Percentiles rank a stretch among this genome's conserved stretches.
These are phyloP conservation scores for Phyllotreta cruciferae DNA, from an alignment of 2,888 invertebrate species.

Conservation along the genomic window DNA sequence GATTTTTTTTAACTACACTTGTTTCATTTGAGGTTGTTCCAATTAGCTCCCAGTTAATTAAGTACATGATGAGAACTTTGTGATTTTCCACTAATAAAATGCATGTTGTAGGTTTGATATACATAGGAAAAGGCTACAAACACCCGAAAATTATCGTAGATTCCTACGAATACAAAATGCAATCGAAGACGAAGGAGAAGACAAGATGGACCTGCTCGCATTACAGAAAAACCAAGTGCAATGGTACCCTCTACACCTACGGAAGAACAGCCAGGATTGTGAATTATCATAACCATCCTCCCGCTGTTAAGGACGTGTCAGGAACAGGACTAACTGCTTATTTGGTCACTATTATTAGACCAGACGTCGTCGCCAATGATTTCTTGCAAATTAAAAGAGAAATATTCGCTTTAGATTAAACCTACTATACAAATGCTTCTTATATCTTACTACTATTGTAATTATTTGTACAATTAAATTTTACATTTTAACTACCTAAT, in stretches of 20 bases:
- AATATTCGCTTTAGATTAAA: conserved; percentile 10
- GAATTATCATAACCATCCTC: conserved; percentile 24
- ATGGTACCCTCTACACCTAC: conserved; percentile 30
- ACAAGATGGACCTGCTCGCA: conserved; percentile 40
- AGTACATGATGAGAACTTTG: too few species aligned
- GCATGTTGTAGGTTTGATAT: conserved; percentile 42
- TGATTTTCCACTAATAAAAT: neutral
- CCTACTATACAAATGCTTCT: too few species aligned
- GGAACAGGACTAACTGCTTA: conserved; percentile 8
- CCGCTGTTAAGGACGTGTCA: conserved; percentile 9
- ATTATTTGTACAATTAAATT: too few species aligned
- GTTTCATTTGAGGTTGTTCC: too few species aligned
- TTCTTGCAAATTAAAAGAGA: conserved; percentile 9
- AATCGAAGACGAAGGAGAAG: conserved; percentile 28
- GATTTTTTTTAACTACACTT: neutral
- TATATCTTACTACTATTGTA: too few species aligned
- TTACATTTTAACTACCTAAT: too few species aligned
- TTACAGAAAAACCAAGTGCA: conserved; percentile 35
- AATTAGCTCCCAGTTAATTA: too few species aligned
- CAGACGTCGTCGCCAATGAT: neutral
- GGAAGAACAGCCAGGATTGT: conserved; percentile 33
- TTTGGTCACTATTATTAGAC: conserved; percentile 30
- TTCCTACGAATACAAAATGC: conserved; percentile 37
- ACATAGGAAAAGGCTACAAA: conserved; percentile 43
- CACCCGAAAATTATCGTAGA: conserved; percentile 42